Evolutionary conservation across 1,140 invertebrate species (phyloP).

Genomic region (Drosophila gunungcola): DNA sequence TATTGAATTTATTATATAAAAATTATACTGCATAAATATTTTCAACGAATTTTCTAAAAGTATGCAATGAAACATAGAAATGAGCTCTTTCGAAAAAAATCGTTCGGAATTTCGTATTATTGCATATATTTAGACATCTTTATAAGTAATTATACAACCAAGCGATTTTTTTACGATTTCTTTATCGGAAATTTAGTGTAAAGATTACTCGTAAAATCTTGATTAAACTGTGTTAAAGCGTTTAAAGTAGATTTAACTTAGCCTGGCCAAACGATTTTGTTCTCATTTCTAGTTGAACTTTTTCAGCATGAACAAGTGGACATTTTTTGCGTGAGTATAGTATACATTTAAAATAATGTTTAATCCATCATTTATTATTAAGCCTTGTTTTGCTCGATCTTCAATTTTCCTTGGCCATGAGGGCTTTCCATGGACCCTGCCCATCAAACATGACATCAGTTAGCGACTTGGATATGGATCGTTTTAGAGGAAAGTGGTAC

Average conservation of each 20-base stretch:
- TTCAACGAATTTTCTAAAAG: too few species aligned
- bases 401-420: background rate
- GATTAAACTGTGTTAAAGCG: background rate
- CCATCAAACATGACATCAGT: conserved; percentile 35
- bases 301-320: conserved; percentile 11
- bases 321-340: background rate
- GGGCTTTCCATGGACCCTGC: conserved; percentile 10
- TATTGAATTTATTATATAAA: too few species aligned
- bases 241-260: background rate
- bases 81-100: too few species aligned
- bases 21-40: background rate
- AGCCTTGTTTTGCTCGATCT: conserved; percentile 2
- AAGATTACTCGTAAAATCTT: background rate
- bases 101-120: too few species aligned
- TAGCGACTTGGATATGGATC: conserved; percentile 26
- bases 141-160: background rate
- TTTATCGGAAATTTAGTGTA: too few species aligned
- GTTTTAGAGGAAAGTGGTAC: conserved; percentile 43
- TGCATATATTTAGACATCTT: too few species aligned
- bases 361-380: background rate
- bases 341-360: too few species aligned
- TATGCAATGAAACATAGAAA: too few species aligned
- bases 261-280: too few species aligned
- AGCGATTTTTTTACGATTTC: too few species aligned
- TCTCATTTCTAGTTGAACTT: background rate